Evolutionary conservation across 2,888 invertebrate species (phyloP), one percentile per base, ranked within the genome.

Genomic region (Pterobdella sp.): DNA sequence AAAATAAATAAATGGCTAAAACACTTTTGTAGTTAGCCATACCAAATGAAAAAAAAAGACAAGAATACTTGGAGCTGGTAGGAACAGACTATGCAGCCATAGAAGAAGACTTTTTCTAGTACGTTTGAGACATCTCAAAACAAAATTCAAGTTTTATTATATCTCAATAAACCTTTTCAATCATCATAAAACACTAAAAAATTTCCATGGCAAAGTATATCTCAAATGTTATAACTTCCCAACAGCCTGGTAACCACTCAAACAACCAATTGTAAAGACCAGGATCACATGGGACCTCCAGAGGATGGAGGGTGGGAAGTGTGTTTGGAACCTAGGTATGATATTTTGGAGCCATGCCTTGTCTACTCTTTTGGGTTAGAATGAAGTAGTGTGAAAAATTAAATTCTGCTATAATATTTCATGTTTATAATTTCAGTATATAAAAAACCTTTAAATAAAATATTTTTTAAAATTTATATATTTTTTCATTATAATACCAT

Each of bases 271-370:
- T 78, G 78, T 63, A 72, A 66, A 49, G 66, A 72, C 34, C 77
- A 77, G 72, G 75, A 70, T 29, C 77, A 76, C 32, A 31, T 81
- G 1, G 82, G 82, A 7, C 79, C 78, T 70, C 77, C 77, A 42
- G 80, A 80, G 73, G 82, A 82, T 64, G 82, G 82, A 0, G 82
- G 82, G 1, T 82, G 81, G 80, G 81, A 82, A 72, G 81, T 82
- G 7, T 82, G 82, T 67, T 74, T 81, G 35, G 81, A 81, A 26
- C 78, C 78, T 2, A 79, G 80, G 1, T 81, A 79, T 74, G 78
- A 77, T 34, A 74, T 82, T 35, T 72, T 73, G 18, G 75, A 76
- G 7, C 81, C 81, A 1, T 82, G 82, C 73, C 77, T 82, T 1
- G 78, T 81, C 18, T 81, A 81, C 75, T 81, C 81, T 0, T 81